phyloP scores from a whole-genome alignment of 1,140 invertebrate genomes.

The Mactra quadrangularis region DNA sequence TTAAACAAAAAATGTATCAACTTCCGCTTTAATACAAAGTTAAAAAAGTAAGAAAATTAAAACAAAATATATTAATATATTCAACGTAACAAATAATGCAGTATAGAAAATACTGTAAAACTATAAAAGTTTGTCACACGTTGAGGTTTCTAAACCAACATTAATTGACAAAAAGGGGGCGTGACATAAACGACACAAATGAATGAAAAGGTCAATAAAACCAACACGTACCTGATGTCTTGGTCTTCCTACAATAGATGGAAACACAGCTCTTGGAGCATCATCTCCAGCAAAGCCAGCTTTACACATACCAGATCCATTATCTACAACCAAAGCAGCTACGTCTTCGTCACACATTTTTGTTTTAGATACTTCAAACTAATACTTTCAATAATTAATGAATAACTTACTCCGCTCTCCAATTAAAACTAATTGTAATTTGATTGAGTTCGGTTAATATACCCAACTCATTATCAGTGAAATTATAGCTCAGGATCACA shows the following conservation, averaged over 20 bases:
- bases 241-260: constrained; percentile 51
- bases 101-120: too few species aligned
- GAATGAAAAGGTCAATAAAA: too few species aligned
- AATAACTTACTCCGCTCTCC: neutral
- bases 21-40: too few species aligned
- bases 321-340: constrained; percentile 93
- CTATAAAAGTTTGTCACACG: too few species aligned
- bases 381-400: neutral
- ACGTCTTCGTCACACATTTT: constrained; percentile 87
- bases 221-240: constrained; percentile 32
- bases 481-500: neutral
- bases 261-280: constrained; percentile 83
- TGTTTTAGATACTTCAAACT: too few species aligned
- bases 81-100: too few species aligned
- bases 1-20: too few species aligned
- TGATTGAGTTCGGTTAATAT: neutral
- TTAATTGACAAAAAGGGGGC: too few species aligned
- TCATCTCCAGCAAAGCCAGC: constrained; percentile 96
- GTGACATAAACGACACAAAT: too few species aligned
- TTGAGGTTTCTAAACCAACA: too few species aligned
- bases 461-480: neutral
- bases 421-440: neutral
- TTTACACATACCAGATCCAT: constrained; percentile 96
- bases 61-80: too few species aligned
- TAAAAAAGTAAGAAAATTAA: too few species aligned